These are phyloP conservation scores for Lepidotrigona ventralis DNA, from an alignment of 1,140 invertebrate species.

Conservation along the genomic window DNA sequence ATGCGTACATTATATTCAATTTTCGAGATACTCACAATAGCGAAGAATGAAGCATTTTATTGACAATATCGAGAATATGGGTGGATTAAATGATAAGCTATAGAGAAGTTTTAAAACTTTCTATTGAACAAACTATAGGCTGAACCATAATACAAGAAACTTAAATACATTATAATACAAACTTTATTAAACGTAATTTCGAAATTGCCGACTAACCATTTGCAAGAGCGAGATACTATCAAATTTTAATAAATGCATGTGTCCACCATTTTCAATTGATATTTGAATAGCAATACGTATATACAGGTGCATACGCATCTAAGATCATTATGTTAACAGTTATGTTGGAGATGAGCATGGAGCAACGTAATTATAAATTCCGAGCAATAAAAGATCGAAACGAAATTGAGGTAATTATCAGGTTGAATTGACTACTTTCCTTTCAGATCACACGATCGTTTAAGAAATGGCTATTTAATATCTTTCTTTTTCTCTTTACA, in stretches of 20 bases:
- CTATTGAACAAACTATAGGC: background rate
- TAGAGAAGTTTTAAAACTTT: background rate
- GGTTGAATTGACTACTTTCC: background rate
- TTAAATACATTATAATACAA: background rate
- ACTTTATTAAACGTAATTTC: background rate
- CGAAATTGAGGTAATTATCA: slow-evolving; percentile 2
- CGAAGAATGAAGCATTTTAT: background rate
- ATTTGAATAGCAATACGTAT: background rate
- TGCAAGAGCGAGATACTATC: background rate
- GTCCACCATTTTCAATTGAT: background rate
- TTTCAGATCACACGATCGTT: background rate
- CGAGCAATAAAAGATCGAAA: background rate
- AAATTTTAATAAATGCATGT: background rate
- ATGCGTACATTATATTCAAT: background rate
- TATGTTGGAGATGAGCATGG: background rate
- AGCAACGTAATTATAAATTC: background rate
- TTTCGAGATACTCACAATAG: background rate
- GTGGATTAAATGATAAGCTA: background rate
- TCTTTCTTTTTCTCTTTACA: background rate
- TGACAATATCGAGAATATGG: background rate
- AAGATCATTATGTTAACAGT: background rate
- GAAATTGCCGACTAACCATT: too few relatives aligned
- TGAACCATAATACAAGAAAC: background rate
- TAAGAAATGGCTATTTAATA: background rate
- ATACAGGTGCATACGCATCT: background rate